Conservation (phyloP, 2,888 invertebrate species). For the Adela reaumurella region DNA sequence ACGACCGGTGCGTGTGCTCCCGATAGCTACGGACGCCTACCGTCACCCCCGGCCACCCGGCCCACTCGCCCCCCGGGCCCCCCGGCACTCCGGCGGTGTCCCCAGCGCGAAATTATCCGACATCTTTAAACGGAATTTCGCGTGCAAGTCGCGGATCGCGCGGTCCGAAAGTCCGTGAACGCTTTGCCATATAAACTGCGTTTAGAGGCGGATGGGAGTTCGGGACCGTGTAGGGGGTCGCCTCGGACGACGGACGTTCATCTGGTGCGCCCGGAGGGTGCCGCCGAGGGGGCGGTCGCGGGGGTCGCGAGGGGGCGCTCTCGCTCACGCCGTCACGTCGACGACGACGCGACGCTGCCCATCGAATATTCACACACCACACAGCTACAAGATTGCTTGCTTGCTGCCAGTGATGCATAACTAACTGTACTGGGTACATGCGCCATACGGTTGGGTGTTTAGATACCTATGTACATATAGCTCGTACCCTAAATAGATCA, state of each 20-base stretch:
- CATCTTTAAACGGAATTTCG: conserved; percentile 55
- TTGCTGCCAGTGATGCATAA: background rate
- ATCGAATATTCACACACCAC: background rate
- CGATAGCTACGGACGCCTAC: conserved; percentile 11
- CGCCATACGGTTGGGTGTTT: too few relatives aligned
- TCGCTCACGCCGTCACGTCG: background rate
- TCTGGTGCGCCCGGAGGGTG: conserved; percentile 38
- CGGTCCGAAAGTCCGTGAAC: conserved; percentile 31
- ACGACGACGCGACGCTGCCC: background rate
- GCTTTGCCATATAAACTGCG: conserved; percentile 12
- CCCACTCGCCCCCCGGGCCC: conserved; percentile 37
- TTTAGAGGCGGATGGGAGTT: background rate
- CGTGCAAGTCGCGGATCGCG: conserved; percentile 23
- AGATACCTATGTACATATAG: too few relatives aligned
- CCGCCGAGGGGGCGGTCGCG: conserved; percentile 1
- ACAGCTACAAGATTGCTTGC: background rate
- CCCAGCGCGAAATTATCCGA: conserved; percentile 54
- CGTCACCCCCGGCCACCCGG: conserved; percentile 18
- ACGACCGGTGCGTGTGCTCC: conserved; percentile 11
- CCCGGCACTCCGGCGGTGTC: conserved; percentile 32
- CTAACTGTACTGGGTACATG: too few relatives aligned
- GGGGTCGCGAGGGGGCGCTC: background rate
- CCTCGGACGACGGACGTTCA: conserved; percentile 51
- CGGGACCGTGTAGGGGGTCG: conserved; percentile 19
- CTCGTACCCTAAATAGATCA: too few relatives aligned